phyloP scores from a whole-genome alignment of 2,888 invertebrate genomes.

The Galeruca laticollis region DNA sequence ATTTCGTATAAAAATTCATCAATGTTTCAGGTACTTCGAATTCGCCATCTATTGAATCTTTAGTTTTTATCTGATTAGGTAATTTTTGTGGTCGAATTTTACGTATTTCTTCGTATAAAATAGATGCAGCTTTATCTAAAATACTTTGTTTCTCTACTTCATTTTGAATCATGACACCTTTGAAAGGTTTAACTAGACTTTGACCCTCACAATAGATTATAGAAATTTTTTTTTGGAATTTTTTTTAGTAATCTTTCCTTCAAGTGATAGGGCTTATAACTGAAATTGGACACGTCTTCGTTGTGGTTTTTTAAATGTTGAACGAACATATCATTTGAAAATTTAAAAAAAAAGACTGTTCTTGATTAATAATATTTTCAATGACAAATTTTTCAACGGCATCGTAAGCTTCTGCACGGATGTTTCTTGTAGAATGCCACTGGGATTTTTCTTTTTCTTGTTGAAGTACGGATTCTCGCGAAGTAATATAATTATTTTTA shows the following conservation, averaged over 20 bases:
- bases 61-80: slow-evolving; percentile 1
- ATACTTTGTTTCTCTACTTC: slow-evolving; percentile 2
- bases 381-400: slow-evolving; percentile 7
- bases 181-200: slow-evolving; percentile 7
- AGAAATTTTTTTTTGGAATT: not conserved
- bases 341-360: not conserved
- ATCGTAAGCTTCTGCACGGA: slow-evolving; percentile 14
- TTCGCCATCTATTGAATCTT: slow-evolving; percentile 24
- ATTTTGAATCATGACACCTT: not conserved
- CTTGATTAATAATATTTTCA: not conserved
- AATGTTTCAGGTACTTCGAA: slow-evolving; percentile 1
- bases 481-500: not conserved
- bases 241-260: not conserved
- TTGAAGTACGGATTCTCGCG: not conserved
- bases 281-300: not conserved
- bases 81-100: slow-evolving; percentile 11
- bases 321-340: not conserved
- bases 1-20: slow-evolving; percentile 18
- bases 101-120: slow-evolving; percentile 8
- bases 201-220: not conserved
- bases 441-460: not conserved
- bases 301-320: slow-evolving; percentile 7
- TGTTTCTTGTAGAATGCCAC: slow-evolving; percentile 9
- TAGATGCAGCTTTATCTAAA: slow-evolving; percentile 8
- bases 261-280: not conserved